Conservation (phyloP, 2,888 invertebrate species). For the Ptychoptera albimana region DNA sequence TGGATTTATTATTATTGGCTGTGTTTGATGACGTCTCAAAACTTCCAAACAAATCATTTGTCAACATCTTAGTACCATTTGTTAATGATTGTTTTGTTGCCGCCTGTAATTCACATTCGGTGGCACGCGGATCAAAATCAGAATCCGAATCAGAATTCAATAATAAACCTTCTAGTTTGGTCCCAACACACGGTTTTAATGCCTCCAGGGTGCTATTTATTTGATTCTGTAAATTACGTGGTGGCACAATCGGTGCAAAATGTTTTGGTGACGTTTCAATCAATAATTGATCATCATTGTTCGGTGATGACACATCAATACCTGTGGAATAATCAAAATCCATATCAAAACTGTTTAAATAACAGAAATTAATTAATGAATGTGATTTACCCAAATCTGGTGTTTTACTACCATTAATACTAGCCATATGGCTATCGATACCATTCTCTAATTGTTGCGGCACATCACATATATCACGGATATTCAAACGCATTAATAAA, state of each 20-base stretch:
- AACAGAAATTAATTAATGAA: not conserved
- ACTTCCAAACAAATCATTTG: constrained; percentile 29
- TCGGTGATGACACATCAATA: constrained; percentile 12
- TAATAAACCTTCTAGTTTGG: constrained; percentile 59
- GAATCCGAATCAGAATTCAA: constrained; percentile 67
- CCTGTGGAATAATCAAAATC: constrained; percentile 15
- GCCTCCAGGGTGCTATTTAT: constrained; percentile 37
- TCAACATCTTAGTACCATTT: constrained; percentile 12
- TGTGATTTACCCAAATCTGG: constrained; percentile 28
- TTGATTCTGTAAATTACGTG: constrained; percentile 31
- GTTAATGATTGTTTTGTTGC: not conserved
- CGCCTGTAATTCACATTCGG: constrained; percentile 40
- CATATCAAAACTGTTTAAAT: not conserved
- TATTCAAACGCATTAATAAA: constrained; percentile 36
- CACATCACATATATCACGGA: constrained; percentile 36
- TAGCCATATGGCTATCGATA: constrained; percentile 8
- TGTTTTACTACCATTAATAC: constrained; percentile 27
- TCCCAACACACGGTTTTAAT: constrained; percentile 50
- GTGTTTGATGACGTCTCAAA: constrained; percentile 27
- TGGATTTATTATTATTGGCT: constrained; percentile 4
- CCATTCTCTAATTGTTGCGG: constrained; percentile 22
- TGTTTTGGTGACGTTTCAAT: constrained; percentile 24
- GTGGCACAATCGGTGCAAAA: constrained; percentile 29
- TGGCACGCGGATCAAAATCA: constrained; percentile 80
- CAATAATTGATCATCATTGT: constrained; percentile 24